phyloP scores from a whole-genome alignment of 2,888 invertebrate species.

The Helicoverpa assulta region DNA sequence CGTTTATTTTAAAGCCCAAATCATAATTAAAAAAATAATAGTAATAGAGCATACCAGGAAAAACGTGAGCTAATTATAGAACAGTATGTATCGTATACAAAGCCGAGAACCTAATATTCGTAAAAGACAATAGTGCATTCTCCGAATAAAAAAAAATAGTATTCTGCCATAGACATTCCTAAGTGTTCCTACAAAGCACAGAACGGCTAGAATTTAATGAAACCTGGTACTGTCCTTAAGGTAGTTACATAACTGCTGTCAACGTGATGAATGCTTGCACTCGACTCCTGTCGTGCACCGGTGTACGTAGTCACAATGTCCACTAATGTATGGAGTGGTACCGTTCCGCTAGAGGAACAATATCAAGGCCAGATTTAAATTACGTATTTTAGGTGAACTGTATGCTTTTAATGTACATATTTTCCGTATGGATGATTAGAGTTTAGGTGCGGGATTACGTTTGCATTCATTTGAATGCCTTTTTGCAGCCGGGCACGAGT shows the following conservation, averaged over 20 bases:
- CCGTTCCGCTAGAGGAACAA: constrained; percentile 11
- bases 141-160: too few relatives aligned
- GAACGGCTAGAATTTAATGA: constrained; percentile 3
- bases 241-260: constrained; percentile 13
- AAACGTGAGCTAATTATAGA: too few relatives aligned
- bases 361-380: constrained; percentile 36
- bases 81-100: too few relatives aligned
- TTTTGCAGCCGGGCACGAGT: background rate
- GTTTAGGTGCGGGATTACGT: background rate
- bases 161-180: background rate
- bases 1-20: background rate
- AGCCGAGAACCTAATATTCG: too few relatives aligned
- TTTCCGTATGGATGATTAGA: constrained; percentile 1
- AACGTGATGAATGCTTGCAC: constrained; percentile 27
- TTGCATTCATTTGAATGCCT: background rate
- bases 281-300: background rate
- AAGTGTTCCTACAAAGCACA: background rate
- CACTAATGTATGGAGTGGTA: constrained; percentile 24
- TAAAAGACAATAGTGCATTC: too few relatives aligned
- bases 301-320: constrained; percentile 2
- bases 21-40: background rate
- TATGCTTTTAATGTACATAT: too few relatives aligned
- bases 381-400: constrained; percentile 5
- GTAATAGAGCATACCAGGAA: too few relatives aligned
- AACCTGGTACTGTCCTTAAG: constrained; percentile 13